A percentile compares a stretch with the other conserved stretches of the same genome.
These are phyloP conservation scores for Takifugu bimaculatus DNA, from an alignment of 2,113 vertebrate species.

Conservation along the genomic window DNA sequence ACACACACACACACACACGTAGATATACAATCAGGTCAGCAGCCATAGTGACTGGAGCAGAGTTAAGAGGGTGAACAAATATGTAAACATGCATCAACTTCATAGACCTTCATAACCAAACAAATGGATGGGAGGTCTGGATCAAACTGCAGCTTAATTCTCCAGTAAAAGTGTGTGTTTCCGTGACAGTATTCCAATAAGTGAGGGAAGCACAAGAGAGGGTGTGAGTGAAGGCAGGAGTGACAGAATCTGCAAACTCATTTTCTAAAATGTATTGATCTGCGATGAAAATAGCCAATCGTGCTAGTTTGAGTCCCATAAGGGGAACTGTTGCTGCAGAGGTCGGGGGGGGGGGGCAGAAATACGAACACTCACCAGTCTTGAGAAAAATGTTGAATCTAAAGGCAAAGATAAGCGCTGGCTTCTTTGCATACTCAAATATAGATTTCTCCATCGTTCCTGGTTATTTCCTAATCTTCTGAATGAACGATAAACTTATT, in stretches of 20 bases:
- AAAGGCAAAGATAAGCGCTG: neutral
- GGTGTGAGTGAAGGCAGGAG: neutral
- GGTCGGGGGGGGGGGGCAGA: neutral
- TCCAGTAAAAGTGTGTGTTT: constrained; percentile 51
- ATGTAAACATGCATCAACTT: constrained; percentile 69
- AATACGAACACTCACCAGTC: too few species aligned
- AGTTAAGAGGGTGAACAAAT: constrained; percentile 68
- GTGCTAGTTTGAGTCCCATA: constrained; percentile 3
- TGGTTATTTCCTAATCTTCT: neutral
- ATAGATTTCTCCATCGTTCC: neutral
- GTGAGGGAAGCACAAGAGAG: constrained; percentile 18
- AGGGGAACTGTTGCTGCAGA: constrained; percentile 1
- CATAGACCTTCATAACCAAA: constrained; percentile 69
- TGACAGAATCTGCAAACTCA: constrained; percentile 28
- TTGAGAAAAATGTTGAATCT: neutral
- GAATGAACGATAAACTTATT: neutral
- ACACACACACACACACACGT: constrained; percentile 15
- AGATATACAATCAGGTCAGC: constrained; percentile 29
- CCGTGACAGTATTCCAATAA: constrained; percentile 51
- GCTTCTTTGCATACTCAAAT: too few species aligned
- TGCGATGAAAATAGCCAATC: neutral
- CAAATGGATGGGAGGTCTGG: constrained; percentile 73
- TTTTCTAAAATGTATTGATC: constrained; percentile 12
- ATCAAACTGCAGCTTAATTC: constrained; percentile 58
- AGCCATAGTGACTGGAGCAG: constrained; percentile 66